These are phyloP conservation scores for Sinhomidia bicolor DNA, from an alignment of 2,888 invertebrate species.

Conservation along the genomic window DNA sequence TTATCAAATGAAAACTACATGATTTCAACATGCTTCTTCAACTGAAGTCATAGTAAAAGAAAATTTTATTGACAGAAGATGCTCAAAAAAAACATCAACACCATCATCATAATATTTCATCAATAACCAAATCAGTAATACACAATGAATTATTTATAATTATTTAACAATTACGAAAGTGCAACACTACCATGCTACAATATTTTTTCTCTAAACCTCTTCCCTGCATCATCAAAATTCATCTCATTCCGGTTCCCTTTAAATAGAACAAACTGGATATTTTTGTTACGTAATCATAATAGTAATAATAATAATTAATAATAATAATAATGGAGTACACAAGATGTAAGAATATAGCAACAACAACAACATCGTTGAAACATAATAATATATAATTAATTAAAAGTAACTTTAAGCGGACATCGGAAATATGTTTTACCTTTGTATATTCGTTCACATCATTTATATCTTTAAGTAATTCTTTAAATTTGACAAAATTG, in stretches of 20 bases:
- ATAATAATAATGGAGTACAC: not conserved
- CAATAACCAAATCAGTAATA: slow-evolving; percentile 30
- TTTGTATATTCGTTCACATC: no score
- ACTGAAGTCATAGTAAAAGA: slow-evolving; percentile 30
- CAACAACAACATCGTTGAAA: no score
- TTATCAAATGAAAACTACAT: no score
- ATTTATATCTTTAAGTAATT: not conserved
- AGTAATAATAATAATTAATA: not conserved
- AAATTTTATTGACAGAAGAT: slow-evolving; percentile 30
- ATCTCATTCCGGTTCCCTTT: not conserved
- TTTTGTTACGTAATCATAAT: not conserved
- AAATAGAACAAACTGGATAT: not conserved
- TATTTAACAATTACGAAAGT: slow-evolving; percentile 9
- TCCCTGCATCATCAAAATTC: not conserved
- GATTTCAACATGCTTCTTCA: no score
- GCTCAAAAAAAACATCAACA: slow-evolving; percentile 10
- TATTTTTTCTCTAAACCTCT: not conserved
- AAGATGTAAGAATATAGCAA: no score
- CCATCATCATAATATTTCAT: not conserved
- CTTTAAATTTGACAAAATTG: not conserved
- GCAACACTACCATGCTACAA: slow-evolving; percentile 27
- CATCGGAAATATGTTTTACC: not conserved
- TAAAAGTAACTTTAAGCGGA: not conserved
- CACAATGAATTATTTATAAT: not conserved
- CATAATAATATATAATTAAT: no score